A percentile compares a stretch with the other conserved stretches of the same genome.
Evolutionary conservation across 2,797 vertebrate genomes (phyloP).

Genomic region (Myotis pilosus): DNA sequence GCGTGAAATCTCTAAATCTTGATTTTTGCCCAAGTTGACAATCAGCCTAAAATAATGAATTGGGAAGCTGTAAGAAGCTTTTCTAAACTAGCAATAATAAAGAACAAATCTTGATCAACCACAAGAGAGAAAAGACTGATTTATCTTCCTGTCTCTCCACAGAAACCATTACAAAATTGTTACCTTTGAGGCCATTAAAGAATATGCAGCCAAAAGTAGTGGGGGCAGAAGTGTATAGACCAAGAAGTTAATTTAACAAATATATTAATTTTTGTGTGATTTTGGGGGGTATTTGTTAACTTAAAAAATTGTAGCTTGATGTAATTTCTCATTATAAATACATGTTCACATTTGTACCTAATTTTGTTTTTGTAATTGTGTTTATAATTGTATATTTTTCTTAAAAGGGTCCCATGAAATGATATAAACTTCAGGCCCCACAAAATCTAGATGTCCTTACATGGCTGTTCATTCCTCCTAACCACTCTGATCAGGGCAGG

Average conservation of each 20-base stretch:
- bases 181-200: neutral
- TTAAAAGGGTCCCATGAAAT: neutral
- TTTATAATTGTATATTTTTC: slow-evolving; percentile 29
- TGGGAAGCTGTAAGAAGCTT: neutral
- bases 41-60: neutral
- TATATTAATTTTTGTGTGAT: neutral
- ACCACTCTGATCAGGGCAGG: neutral
- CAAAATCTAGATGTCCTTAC: neutral
- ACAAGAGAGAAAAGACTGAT: neutral
- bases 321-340: slow-evolving; percentile 9
- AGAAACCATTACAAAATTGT: neutral
- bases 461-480: neutral
- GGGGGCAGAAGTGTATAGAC: neutral
- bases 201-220: neutral
- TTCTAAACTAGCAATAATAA: neutral
- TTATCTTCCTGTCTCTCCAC: neutral
- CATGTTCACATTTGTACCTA: neutral
- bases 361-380: neutral
- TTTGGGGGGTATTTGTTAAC: neutral
- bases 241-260: slow-evolving; percentile 3
- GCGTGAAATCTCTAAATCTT: neutral
- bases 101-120: slow-evolving; percentile 3
- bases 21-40: neutral
- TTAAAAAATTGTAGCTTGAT: neutral
- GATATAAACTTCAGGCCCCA: neutral